phyloP scores from a whole-genome alignment of 2,113 vertebrate species.

The Maccullochella peelii region DNA sequence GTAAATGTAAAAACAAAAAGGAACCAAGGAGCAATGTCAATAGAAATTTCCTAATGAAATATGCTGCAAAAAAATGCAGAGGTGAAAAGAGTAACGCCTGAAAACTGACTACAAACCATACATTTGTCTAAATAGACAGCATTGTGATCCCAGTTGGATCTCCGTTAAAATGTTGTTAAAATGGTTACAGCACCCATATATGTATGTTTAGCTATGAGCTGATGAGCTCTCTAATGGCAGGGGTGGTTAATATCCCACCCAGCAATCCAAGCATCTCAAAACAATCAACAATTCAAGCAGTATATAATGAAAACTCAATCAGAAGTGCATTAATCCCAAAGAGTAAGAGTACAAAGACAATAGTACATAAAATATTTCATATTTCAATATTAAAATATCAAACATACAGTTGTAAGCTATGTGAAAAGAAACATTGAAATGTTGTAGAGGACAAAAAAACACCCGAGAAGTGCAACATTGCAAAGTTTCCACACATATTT shows the following conservation, averaged over 20 bases:
- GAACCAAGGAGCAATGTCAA: background rate
- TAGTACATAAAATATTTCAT: background rate
- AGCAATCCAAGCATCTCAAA: too few species aligned
- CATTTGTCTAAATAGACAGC: background rate
- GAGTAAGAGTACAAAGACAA: background rate
- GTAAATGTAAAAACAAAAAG: background rate
- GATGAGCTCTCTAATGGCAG: too few species aligned
- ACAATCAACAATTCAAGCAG: background rate
- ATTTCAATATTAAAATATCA: background rate
- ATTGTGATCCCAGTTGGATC: background rate
- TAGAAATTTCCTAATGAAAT: background rate
- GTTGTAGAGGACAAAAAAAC: background rate
- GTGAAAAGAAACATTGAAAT: background rate
- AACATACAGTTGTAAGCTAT: background rate
- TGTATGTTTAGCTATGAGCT: too few species aligned
- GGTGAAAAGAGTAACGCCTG: background rate
- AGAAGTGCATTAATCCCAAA: background rate
- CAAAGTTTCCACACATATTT: background rate
- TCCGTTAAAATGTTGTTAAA: too few species aligned
- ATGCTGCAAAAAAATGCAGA: background rate
- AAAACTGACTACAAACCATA: background rate
- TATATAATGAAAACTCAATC: background rate
- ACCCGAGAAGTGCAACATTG: background rate
- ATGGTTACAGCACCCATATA: background rate
- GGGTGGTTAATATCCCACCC: too few species aligned